These are phyloP conservation scores for Phyllostomus hastatus DNA, from an alignment of 2,113 vertebrate species.

Conservation along the genomic window DNA sequence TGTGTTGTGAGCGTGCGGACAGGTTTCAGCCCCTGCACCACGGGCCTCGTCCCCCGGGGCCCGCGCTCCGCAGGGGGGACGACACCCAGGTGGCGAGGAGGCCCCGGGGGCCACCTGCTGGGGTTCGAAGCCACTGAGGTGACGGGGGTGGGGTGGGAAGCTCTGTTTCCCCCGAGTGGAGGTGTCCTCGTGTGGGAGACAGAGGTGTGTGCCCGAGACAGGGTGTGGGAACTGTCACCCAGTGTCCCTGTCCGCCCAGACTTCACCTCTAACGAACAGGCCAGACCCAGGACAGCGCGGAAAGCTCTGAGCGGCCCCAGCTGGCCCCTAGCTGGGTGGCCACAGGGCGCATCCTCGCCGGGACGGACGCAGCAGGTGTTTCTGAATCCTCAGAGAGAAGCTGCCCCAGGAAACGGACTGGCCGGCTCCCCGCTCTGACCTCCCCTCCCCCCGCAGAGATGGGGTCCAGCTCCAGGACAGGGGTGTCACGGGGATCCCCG, in stretches of 20 bases:
- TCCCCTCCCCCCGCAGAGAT: background rate
- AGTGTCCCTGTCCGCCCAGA: background rate
- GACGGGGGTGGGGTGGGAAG: too few species aligned
- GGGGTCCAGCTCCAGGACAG: background rate
- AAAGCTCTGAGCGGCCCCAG: too few species aligned
- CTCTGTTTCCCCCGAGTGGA: too few species aligned
- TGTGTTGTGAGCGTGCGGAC: background rate
- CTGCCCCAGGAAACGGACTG: background rate
- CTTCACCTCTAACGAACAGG: background rate
- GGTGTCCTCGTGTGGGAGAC: background rate
- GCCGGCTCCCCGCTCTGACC: background rate
- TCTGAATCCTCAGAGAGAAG: background rate
- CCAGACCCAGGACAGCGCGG: background rate
- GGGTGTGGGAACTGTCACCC: background rate
- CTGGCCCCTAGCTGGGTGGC: background rate
- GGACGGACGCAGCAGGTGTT: background rate
- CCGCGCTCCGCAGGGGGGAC: accelerated
- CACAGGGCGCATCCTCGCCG: background rate
- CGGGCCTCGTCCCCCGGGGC: background rate
- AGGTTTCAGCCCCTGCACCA: background rate
- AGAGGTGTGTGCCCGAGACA: background rate
- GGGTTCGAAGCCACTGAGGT: background rate
- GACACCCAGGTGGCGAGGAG: accelerated
- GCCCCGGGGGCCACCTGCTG: accelerated
- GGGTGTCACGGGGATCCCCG: background rate